phyloP scores from a whole-genome alignment of 2,888 invertebrate species.

The Drosophila cracens region DNA sequence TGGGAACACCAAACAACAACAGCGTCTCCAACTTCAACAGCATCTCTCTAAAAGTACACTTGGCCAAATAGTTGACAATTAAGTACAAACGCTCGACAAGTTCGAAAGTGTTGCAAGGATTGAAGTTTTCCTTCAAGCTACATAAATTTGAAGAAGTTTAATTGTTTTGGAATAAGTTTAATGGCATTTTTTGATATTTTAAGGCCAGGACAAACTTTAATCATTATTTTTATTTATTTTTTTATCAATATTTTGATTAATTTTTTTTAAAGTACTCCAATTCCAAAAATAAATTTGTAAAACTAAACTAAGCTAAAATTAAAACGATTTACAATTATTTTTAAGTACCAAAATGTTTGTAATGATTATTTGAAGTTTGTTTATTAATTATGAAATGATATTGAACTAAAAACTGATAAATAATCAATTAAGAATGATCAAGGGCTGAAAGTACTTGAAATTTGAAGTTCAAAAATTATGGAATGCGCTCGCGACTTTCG shows the following conservation, averaged over 20 bases:
- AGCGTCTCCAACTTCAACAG: neutral
- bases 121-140: neutral
- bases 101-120: neutral
- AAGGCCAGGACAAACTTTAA: accelerated
- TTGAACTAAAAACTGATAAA: neutral
- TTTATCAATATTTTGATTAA: neutral
- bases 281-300: neutral
- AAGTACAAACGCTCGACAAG: neutral
- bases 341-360: neutral
- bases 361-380: neutral
- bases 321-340: neutral
- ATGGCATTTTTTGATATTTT: accelerated
- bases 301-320: neutral
- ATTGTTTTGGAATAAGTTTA: neutral
- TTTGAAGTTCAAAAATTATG: neutral
- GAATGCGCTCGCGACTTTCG: neutral
- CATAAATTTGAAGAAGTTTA: accelerated
- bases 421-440: neutral
- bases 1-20: conserved; percentile 56
- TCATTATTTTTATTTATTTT: neutral
- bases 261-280: neutral
- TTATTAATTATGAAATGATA: neutral
- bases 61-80: neutral
- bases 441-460: neutral
- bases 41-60: conserved; percentile 13